These are phyloP conservation scores for Linnaemya tessellans DNA, from an alignment of 2,888 invertebrate species.

Conservation along the genomic window DNA sequence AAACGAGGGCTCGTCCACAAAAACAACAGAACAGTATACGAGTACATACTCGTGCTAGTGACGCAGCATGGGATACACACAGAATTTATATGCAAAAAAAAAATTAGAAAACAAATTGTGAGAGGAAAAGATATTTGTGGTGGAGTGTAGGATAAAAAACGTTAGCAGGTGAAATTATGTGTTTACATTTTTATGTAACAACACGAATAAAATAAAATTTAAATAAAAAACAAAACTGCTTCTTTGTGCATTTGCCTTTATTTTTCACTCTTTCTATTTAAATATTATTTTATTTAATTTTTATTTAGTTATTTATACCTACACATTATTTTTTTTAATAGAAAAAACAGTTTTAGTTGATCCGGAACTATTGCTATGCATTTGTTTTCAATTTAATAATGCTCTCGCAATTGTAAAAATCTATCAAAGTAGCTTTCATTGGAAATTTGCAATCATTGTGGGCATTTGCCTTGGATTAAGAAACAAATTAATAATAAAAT, in stretches of 20 bases:
- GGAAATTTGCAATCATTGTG: not conserved
- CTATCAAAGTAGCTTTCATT: slow-evolving; percentile 15
- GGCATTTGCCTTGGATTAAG: not conserved
- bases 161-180: not conserved
- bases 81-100: not conserved
- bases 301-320: not conserved
- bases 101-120: not conserved
- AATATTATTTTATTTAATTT: not conserved
- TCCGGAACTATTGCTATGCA: too few relatives aligned
- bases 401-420: slow-evolving; percentile 21
- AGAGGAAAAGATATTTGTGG: not conserved
- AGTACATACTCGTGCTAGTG: not conserved
- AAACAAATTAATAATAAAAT: slow-evolving; percentile 8
- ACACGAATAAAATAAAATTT: not conserved
- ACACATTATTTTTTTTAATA: not conserved
- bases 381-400: not conserved
- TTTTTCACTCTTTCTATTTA: not conserved
- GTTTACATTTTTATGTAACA: slow-evolving; percentile 28
- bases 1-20: slow-evolving; percentile 54
- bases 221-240: not conserved
- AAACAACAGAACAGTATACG: not conserved
- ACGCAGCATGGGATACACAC: slow-evolving; percentile 24
- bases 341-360: not conserved
- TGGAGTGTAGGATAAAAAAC: not conserved
- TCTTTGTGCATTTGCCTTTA: not conserved